Evolutionary conservation across 30 jellyfish, hydroid and myxozoan species (phyloP).

Genomic region (Cassiopea xamachana): DNA sequence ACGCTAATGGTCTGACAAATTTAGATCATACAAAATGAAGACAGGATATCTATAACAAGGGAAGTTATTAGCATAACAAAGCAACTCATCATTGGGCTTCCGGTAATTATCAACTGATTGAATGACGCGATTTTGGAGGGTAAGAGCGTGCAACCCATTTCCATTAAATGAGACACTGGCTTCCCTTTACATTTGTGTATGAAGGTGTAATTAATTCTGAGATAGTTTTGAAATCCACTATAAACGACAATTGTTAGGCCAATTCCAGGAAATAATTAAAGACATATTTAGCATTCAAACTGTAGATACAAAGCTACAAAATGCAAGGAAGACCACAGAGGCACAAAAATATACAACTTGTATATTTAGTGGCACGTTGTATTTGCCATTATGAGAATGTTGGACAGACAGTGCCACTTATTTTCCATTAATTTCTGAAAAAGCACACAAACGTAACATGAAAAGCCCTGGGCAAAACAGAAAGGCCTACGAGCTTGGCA

Average conservation of each 20-base stretch:
- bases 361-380: too few relatives aligned
- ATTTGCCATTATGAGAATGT: too few relatives aligned
- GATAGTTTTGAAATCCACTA: background rate
- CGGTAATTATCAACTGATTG: background rate
- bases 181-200: background rate
- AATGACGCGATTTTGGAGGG: background rate
- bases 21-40: background rate
- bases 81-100: background rate
- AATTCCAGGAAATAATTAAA: conserved; percentile 3
- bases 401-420: too few relatives aligned
- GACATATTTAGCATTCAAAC: background rate
- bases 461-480: too few relatives aligned
- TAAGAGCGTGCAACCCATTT: background rate
- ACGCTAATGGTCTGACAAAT: background rate
- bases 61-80: background rate
- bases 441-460: too few relatives aligned
- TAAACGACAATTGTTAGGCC: background rate
- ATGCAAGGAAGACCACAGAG: background rate
- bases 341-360: background rate
- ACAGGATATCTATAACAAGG: background rate
- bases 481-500: too few relatives aligned
- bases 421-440: too few relatives aligned
- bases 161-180: background rate
- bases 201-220: background rate
- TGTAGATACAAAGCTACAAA: background rate